These are phyloP conservation scores for Thelaira solivaga DNA, from an alignment of 2,888 invertebrate species.

Conservation along the genomic window DNA sequence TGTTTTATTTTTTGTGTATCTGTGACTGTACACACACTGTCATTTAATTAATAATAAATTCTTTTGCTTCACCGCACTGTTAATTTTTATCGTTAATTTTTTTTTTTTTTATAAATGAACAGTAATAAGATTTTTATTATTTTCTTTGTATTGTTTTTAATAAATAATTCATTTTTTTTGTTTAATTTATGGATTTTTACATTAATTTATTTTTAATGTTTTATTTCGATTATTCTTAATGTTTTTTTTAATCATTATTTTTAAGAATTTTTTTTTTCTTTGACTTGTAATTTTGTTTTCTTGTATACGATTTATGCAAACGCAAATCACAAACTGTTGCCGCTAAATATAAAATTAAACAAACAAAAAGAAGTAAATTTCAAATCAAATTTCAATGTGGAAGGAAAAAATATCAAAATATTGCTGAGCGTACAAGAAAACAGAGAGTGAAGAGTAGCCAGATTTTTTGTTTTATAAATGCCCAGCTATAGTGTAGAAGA, in stretches of 20 bases:
- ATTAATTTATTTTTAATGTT: too few relatives aligned
- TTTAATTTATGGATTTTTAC: too few relatives aligned
- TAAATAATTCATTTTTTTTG: too few relatives aligned
- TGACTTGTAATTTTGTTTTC: slow-evolving; percentile 5
- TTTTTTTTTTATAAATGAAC: too few relatives aligned
- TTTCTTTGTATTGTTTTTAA: too few relatives aligned
- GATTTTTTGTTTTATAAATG: background rate
- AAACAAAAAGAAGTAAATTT: slow-evolving; percentile 49
- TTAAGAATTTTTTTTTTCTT: background rate
- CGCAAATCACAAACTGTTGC: slow-evolving; percentile 66
- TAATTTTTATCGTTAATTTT: too few relatives aligned
- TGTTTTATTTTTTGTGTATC: too few relatives aligned
- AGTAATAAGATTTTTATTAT: too few relatives aligned
- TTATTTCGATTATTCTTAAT: background rate
- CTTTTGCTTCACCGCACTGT: too few relatives aligned
- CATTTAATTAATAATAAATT: too few relatives aligned
- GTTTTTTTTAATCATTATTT: slow-evolving; percentile 12
- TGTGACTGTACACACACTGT: too few relatives aligned
- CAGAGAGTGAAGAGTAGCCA: background rate
- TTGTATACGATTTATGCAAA: slow-evolving; percentile 48
- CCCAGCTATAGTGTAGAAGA: too few relatives aligned
- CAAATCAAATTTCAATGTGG: slow-evolving; percentile 56
- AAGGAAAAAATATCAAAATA: slow-evolving; percentile 24
- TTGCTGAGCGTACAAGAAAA: slow-evolving; percentile 37
- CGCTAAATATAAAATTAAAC: slow-evolving; percentile 61